Percentiles rank a stretch among this genome's conserved stretches.
Conservation (phyloP, 2,113 vertebrate genomes). For the Mus pahari region DNA sequence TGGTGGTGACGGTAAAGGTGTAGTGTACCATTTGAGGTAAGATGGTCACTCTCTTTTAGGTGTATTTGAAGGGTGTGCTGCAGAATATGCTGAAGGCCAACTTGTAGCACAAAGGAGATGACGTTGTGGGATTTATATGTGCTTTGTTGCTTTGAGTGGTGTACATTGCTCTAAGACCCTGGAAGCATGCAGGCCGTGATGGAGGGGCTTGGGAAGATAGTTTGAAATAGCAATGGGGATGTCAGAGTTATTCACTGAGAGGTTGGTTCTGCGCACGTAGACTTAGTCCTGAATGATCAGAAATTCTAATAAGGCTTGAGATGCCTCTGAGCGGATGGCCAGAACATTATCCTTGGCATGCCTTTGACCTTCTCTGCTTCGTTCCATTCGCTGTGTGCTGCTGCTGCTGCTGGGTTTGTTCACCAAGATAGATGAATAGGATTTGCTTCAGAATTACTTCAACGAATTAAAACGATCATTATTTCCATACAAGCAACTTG, state of each 20-base stretch:
- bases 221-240: not conserved
- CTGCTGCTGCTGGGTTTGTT: not conserved
- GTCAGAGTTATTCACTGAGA: not conserved
- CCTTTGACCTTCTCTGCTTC: not conserved
- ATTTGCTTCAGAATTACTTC: not conserved
- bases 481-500: not conserved
- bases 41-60: not conserved
- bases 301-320: not conserved
- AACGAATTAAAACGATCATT: not conserved
- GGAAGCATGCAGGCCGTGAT: not conserved
- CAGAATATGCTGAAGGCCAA: too few species aligned
- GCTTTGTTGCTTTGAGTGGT: not conserved
- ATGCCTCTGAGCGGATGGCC: not conserved
- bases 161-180: not conserved
- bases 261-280: not conserved
- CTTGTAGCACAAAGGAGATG: not conserved
- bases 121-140: too few species aligned
- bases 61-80: not conserved
- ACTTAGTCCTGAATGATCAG: not conserved
- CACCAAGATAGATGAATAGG: not conserved
- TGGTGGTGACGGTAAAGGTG: not conserved
- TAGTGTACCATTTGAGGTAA: rapidly evolving
- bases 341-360: not conserved
- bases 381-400: not conserved
- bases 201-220: not conserved